Conservation (phyloP, 2,888 invertebrate genomes). For the Drosophila lutescens region DNA sequence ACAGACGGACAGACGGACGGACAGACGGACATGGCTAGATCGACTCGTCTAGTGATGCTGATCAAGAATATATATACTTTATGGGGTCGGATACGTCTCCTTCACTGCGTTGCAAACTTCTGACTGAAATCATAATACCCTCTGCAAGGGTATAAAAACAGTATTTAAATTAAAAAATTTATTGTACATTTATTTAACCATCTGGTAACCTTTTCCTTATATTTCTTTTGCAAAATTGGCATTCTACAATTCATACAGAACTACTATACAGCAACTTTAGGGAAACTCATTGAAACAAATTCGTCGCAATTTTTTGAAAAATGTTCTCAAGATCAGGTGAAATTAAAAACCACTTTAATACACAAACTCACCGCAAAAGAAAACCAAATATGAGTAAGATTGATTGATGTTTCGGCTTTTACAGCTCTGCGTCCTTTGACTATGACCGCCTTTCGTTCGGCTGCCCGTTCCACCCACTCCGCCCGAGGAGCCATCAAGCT, state of each 20-base stretch:
- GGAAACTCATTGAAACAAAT: not conserved
- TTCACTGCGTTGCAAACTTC: too few species aligned
- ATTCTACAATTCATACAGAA: not conserved
- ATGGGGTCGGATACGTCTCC: too few species aligned
- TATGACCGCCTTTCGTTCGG: not conserved
- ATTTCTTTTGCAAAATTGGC: not conserved
- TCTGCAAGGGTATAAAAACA: too few species aligned
- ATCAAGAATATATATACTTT: too few species aligned
- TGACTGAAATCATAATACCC: too few species aligned
- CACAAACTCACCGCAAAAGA: not conserved
- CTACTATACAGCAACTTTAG: not conserved
- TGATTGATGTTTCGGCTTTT: not conserved
- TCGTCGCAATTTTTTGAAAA: not conserved
- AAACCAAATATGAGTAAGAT: not conserved
- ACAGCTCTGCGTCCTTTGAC: conserved; percentile 1
- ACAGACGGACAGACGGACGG: too few species aligned
- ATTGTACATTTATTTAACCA: too few species aligned
- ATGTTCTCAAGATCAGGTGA: conserved; percentile 10
- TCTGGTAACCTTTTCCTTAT: not conserved
- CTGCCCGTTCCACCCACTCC: not conserved
- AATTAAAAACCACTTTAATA: not conserved
- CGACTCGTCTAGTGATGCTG: too few species aligned
- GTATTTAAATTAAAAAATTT: too few species aligned
- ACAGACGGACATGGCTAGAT: too few species aligned
- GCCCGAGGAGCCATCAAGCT: not conserved